Evolutionary conservation across 2,113 vertebrate species (phyloP), one percentile per base, ranked within the genome.

Genomic region (Cairina moschata): DNA sequence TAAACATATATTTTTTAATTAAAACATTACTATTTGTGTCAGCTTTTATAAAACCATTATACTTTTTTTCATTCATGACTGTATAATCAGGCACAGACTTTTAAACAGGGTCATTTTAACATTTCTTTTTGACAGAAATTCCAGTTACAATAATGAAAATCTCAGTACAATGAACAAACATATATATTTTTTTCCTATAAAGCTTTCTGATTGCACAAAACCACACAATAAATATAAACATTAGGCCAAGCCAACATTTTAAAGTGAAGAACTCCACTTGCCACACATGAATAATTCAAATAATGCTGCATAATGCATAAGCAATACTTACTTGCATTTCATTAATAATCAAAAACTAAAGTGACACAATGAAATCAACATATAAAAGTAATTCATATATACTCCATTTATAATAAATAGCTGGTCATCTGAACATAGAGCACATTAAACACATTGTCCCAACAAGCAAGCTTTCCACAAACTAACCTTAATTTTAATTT

Each of bases 181-280:
- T 54, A 42, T 46, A 42, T 46, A 7, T 18, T 85, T 40, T 72
- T 29, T 31, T 48, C 89, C 48, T 69, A 90, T 8, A 68, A 95
- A 94, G 74, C 52, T n/a, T 90, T 79, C 65, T 40, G 48, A 80
- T 79, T 83, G 75, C 68, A 97, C 73, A 93, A 84, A 79, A 54
- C 28, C 50, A 74, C 73, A 90, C 59, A 84, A 71, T 86, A 90
- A 95, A 88, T 86, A 91, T 20, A 90, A 91, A 91, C 72, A 83
- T 36, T 82, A 95, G 85, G 87, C 85, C 88, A 97, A 93, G 79
- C 72, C 87, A 96, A 92, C 55, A 76, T 95, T 96, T 97, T 96
- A 88, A 97, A 97, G 95, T 92, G 90, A 80, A 95, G 55, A 95
- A 92, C 81, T 95, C 76, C 84, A 94, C 86, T 93, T 96, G 83